Evolutionary conservation across 1,140 invertebrate species (phyloP), one percentile per base, ranked within the genome.

Genomic region (Drosophila pandora): DNA sequence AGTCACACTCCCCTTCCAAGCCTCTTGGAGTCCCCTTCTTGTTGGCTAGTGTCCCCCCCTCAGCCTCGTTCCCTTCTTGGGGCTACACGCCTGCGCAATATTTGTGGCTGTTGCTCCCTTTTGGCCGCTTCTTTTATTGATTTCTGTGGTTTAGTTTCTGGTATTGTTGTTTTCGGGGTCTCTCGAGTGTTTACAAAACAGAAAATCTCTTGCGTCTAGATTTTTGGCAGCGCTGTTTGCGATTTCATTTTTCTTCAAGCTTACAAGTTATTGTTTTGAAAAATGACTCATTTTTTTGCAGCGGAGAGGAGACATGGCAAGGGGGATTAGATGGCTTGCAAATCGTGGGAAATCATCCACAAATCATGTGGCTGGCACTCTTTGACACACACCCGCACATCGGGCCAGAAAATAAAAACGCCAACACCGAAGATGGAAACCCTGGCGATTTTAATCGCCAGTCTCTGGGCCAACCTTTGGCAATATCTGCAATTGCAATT

Each of bases 261-360:
- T 87, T 87, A 76, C 81, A 81, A 85, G 77, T 85, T 85, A 85
- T 85, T 85, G 82, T 85, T 76, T 87, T 78, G 67, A 78, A 73
- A 82, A 87, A 85, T 85, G 82, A 85, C 53, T 85, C 82, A 80
- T 62, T 67, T 53, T 53, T 59, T 62, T 21, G 55, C 41, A 48
- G 65, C 56, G 63, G 82, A 52, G 39, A 34, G 47, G 39, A 10
- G 43, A 39, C 2, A 8, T 10, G 39, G 39, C 39, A 6, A 6
- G 37, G 41, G 17, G 43, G 17, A 10, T 17, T 43, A 9, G 41
- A 23, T 22, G 43, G 43, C 43, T 83, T 62, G 82, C 82, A 78
- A 87, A 82, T 85, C 82, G 82, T 87, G 82, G 82, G 82, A 85
- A 85, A 85, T 84, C 72, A 80, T 64, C 70, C 52, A 64, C 53